These are phyloP conservation scores for Saxicola maurus DNA, from an alignment of 2,797 vertebrate species.

Conservation along the genomic window DNA sequence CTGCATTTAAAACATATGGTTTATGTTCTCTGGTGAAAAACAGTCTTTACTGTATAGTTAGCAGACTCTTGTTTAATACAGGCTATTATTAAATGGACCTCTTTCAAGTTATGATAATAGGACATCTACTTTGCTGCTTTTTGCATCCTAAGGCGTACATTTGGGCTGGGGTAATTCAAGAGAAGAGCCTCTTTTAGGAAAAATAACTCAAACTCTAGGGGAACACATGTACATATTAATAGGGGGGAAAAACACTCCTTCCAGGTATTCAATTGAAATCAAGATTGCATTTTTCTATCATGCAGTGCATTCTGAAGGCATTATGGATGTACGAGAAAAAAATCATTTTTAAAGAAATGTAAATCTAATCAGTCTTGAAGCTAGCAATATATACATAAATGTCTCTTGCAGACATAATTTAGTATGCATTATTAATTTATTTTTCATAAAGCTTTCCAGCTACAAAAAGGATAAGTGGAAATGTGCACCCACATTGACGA, in stretches of 20 bases:
- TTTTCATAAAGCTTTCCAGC: conserved; percentile 74
- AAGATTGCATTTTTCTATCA: background rate
- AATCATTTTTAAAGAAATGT: conserved; percentile 56
- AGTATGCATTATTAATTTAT: conserved; percentile 79
- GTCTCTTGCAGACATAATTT: conserved; percentile 76
- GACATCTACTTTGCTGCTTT: background rate
- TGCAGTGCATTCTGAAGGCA: background rate
- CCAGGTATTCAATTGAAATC: background rate
- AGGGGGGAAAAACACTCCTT: background rate
- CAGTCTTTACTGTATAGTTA: conserved; percentile 29
- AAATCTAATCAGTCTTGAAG: conserved; percentile 75
- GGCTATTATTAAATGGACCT: conserved; percentile 48
- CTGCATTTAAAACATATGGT: background rate
- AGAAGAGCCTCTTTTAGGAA: conserved; percentile 17
- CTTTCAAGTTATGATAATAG: conserved; percentile 44
- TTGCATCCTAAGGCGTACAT: background rate
- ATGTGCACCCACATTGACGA: conserved; percentile 32
- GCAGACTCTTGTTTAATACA: conserved; percentile 59
- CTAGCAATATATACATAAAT: conserved; percentile 71
- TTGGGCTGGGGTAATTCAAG: conserved; percentile 20
- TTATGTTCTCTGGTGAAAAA: conserved; percentile 18
- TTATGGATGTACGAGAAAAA: background rate
- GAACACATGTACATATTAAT: background rate
- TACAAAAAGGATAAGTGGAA: conserved; percentile 68
- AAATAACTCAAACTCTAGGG: background rate